A percentile compares a stretch with the other conserved stretches of the same genome.
Conservation (phyloP, 2,113 vertebrate genomes). For the Apaloderma vittatum region DNA sequence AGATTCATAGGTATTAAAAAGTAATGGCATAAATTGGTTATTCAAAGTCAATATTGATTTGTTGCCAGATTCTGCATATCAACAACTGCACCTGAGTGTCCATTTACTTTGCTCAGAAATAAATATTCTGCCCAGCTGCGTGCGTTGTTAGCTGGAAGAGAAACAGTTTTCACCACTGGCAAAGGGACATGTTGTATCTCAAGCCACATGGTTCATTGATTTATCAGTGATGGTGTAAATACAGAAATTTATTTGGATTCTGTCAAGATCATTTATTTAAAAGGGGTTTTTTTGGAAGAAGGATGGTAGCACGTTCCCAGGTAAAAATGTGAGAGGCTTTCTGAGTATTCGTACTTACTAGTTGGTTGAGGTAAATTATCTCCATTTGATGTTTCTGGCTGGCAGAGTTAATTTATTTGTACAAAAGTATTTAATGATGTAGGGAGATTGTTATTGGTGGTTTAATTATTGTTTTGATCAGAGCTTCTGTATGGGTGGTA, state of each 20-base stretch:
- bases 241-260: conserved; percentile 43
- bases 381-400: conserved; percentile 60
- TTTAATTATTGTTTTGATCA: conserved; percentile 75
- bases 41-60: conserved; percentile 65
- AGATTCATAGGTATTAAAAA: conserved; percentile 52
- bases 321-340: conserved; percentile 27
- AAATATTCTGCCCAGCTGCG: conserved; percentile 56
- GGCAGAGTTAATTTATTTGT: conserved; percentile 67
- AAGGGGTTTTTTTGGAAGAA: conserved; percentile 7
- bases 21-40: conserved; percentile 28
- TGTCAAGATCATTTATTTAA: conserved; percentile 49
- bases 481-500: conserved; percentile 64
- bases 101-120: conserved; percentile 66
- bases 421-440: conserved; percentile 67
- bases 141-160: conserved; percentile 21
- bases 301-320: not conserved
- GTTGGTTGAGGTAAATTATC: conserved; percentile 46
- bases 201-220: conserved; percentile 53
- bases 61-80: conserved; percentile 57
- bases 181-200: conserved; percentile 46
- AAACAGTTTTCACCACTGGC: conserved; percentile 55
- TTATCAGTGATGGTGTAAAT: conserved; percentile 45
- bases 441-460: conserved; percentile 59
- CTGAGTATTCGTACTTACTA: not conserved
- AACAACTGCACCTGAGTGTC: conserved; percentile 30